Evolutionary conservation across 2,113 vertebrate species (phyloP).

Genomic region (Oryzias curvinotus): DNA sequence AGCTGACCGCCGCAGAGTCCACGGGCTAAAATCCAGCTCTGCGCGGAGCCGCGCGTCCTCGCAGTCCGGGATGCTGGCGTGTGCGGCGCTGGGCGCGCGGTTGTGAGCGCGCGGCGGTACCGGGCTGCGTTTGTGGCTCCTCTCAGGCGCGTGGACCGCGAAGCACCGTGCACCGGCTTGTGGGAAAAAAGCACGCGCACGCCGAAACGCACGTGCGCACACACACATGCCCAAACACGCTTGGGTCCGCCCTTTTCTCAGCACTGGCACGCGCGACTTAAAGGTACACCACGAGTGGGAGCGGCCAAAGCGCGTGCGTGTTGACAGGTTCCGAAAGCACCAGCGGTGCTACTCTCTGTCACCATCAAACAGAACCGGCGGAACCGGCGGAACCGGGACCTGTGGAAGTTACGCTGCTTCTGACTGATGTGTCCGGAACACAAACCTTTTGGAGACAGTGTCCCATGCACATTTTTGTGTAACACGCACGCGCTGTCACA

Average conservation of each 20-base stretch:
- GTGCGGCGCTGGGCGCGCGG: constrained; percentile 16
- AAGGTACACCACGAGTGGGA: constrained; percentile 54
- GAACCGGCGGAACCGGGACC: too few species aligned
- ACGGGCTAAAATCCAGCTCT: constrained; percentile 67
- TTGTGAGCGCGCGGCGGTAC: constrained; percentile 38
- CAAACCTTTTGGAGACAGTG: too few species aligned
- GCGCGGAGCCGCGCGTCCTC: constrained; percentile 30
- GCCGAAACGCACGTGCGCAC: constrained; percentile 39
- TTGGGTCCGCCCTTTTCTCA: constrained; percentile 57
- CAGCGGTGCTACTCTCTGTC: too few species aligned
- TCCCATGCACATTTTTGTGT: too few species aligned
- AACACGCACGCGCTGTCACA: too few species aligned
- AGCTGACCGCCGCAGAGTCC: constrained; percentile 53
- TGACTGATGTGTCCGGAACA: too few species aligned
- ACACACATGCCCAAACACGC: constrained; percentile 19
- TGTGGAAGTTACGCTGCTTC: too few species aligned
- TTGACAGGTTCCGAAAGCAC: background rate
- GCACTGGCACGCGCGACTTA: constrained; percentile 71
- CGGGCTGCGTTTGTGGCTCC: constrained; percentile 43
- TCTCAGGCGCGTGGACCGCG: constrained; percentile 63
- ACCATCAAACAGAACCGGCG: too few species aligned
- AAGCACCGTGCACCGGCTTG: constrained; percentile 61
- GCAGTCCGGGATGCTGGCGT: constrained; percentile 52
- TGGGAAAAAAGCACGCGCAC: constrained; percentile 47
- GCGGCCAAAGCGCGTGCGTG: constrained; percentile 1